Evolutionary conservation across 2,113 vertebrate species (phyloP), one percentile per base, ranked within the genome.

Genomic region (Calidris pugnax): DNA sequence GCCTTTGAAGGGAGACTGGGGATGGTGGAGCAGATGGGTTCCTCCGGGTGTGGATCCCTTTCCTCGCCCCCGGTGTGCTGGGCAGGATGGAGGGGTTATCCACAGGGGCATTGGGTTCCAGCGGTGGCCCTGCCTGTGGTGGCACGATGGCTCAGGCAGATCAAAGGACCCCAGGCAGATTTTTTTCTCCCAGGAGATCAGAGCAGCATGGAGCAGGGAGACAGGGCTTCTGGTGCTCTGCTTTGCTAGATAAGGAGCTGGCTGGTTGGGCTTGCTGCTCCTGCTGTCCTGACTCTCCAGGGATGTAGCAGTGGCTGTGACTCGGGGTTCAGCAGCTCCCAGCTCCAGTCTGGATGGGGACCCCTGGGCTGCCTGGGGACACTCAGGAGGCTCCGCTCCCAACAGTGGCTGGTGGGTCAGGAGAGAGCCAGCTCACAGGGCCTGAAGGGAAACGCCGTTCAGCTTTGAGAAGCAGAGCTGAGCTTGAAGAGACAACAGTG

Each of bases 91-190:
- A 37, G 53, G 18, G 10, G n/a, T 60, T 35, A 35, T 51, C 50
- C 47, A 14, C 2, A 1, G 62, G 0, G 3, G 26, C 2, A 5
- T 5, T 1, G 3, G 45, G n/a, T 45, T 71, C 27, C 20, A 12
- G 41, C 4, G 13, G 39, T 33, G 9, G 43, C 51, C 76, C 63
- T 56, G 48, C 33, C 19, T 57, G 43, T 10, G 13, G 23, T 55
- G 48, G 47, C 60, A 37, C 6, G 14, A 43, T 43, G 50, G 35
- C 56, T 66, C 15, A 8, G 41, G 72, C 63, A 59, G 78, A n/a
- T 60, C 56, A 63, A 48, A 48, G 20, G 45, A 19, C 45, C 45
- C 19, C 45, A 23, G 48, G 48, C 48, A 48, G 48, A 48, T 48
- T 11, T 22, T 45, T 23, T 48, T 48, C 48, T 48, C 48, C 48